Evolutionary conservation across 2,113 vertebrate species (phyloP), one percentile per base, ranked within the genome.

Genomic region (Ptychochromis oligacanthus): DNA sequence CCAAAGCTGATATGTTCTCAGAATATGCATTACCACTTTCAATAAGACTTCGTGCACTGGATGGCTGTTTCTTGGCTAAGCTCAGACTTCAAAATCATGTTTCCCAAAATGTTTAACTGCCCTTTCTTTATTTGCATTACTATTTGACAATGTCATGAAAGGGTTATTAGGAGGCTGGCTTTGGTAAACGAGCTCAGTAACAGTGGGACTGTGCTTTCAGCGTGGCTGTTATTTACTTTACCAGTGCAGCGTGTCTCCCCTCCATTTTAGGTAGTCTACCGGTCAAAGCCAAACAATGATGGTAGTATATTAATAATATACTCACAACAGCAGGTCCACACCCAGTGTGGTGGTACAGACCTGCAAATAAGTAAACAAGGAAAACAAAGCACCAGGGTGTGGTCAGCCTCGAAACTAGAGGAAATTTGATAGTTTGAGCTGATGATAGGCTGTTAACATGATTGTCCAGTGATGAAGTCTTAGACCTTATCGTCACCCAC

Each of bases 391-490:
- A 3, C 9, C 20, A 13, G 61, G 6, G 24, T 62, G 67, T 26
- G 52, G 20, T 72, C 46, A n/a, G 76, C 0, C 22, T 6, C 64
- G 40, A 75, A 18, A 79, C 15, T 1, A 59, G 54, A 77, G 18
- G 62, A 72, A 24, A 26, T 58, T 58, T 61, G 5, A 49, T 86
- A 79, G 75, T 79, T 60, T 43, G 24, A 77, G 57, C 72, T 49
- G 22, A 77, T 77, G 13, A 65, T 38, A 59, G 22, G 31, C 36
- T 54, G 36, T 38, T 64, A 7, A 15, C 49, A 60, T 14, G 4
- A 57, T 15, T 11, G 36, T 58, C 54, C 15, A 26, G 4, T 31
- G 55, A 40, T 52, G 59, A 82, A 46, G 56, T 79, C 34, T 79
- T 7, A 31, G 28, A 64, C 14, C 8, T 4, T 15, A 61, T 49